A percentile compares a stretch with the other conserved stretches of the same genome.
Evolutionary conservation across 2,888 invertebrate genomes (phyloP).

Genomic region (Drosophila rellima): DNA sequence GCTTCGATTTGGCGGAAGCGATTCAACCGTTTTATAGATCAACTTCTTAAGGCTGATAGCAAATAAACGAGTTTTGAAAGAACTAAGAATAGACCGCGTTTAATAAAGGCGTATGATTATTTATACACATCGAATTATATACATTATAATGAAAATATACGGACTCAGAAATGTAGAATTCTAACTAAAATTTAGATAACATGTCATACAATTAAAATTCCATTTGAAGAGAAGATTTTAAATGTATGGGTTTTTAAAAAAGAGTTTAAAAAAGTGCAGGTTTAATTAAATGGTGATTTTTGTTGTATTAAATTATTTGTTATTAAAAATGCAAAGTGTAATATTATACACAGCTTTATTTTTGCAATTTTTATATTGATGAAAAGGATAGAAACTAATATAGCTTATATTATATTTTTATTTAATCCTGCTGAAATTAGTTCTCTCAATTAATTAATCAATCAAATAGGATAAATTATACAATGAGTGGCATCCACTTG

Average conservation of each 20-base stretch:
- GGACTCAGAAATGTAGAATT: not conserved
- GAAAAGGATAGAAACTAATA: not conserved
- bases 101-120: not conserved
- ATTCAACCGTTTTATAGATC: not conserved
- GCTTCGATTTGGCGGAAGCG: conserved; percentile 11
- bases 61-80: not conserved
- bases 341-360: no score
- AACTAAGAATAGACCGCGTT: not conserved
- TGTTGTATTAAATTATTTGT: no score
- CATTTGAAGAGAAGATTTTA: no score
- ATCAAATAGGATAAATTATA: no score
- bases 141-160: not conserved
- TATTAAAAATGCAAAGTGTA: no score
- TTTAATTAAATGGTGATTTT: no score
- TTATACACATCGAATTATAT: not conserved
- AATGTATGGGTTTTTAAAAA: no score
- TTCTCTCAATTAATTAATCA: no score
- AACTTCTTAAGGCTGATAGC: conserved; percentile 7
- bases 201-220: no score
- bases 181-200: no score
- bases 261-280: no score
- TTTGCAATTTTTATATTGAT: not conserved
- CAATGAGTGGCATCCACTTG: not conserved
- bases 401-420: not conserved
- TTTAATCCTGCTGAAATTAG: not conserved